Evolutionary conservation across 2,888 invertebrate species (phyloP).

Genomic region (Bombylius discolor): DNA sequence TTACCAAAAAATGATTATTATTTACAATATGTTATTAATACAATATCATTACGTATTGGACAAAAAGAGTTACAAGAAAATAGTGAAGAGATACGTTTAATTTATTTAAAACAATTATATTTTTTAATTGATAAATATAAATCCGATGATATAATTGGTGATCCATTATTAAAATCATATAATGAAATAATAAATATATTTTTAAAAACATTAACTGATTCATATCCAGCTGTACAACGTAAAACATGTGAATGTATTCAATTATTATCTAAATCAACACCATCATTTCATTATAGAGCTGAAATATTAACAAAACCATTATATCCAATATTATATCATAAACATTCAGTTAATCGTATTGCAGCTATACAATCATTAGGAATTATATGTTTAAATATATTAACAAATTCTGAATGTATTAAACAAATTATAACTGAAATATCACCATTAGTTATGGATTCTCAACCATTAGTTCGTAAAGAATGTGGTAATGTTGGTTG

Average conservation of each 20-base stretch:
- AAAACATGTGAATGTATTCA: constrained; percentile 61
- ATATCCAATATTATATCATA: constrained; percentile 59
- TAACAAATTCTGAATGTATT: constrained; percentile 55
- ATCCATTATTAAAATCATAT: constrained; percentile 21
- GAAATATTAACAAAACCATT: constrained; percentile 63
- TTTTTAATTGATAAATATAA: constrained; percentile 44
- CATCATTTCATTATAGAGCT: constrained; percentile 61
- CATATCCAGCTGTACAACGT: constrained; percentile 67
- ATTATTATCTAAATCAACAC: constrained; percentile 47
- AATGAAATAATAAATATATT: constrained; percentile 59
- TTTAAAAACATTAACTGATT: constrained; percentile 57
- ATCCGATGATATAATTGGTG: not conserved
- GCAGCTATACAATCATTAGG: constrained; percentile 62
- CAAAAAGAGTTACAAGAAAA: constrained; percentile 54
- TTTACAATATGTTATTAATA: constrained; percentile 60
- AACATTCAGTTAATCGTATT: constrained; percentile 68
- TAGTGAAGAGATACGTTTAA: constrained; percentile 69
- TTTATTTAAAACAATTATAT: constrained; percentile 51
- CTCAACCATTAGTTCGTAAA: constrained; percentile 59
- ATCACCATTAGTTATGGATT: constrained; percentile 79
- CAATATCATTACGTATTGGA: constrained; percentile 63
- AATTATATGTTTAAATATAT: constrained; percentile 40
- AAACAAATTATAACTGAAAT: constrained; percentile 64
- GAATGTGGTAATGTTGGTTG: constrained; percentile 67
- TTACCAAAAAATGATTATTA: constrained; percentile 57